A percentile compares a stretch with the other conserved stretches of the same genome.
These are phyloP conservation scores for Nesidiocoris tenuis DNA, from an alignment of 2,888 invertebrate genomes.

Conservation along the genomic window DNA sequence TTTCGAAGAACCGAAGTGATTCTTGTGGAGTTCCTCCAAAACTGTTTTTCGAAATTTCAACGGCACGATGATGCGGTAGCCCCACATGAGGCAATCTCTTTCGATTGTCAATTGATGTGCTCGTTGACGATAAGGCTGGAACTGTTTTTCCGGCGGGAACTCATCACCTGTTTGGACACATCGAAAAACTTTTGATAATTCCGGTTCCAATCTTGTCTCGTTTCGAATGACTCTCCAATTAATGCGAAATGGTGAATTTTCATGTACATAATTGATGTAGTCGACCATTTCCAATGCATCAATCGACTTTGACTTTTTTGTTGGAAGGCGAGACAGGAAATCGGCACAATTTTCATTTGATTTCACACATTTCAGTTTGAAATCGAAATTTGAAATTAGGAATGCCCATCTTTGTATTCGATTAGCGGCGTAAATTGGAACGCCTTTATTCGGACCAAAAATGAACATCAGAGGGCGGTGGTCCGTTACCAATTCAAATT, in stretches of 20 bases:
- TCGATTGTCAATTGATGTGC: constrained; percentile 21
- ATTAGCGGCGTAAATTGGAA: constrained; percentile 42
- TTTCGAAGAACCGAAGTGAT: constrained; percentile 44
- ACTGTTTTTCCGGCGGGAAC: neutral
- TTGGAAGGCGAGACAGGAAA: constrained; percentile 11
- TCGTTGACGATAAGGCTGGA: neutral
- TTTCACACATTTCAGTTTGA: constrained; percentile 26
- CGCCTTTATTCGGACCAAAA: constrained; percentile 31
- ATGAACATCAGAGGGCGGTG: constrained; percentile 25
- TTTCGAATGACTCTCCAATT: neutral
- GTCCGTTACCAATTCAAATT: constrained; percentile 23
- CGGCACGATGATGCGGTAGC: constrained; percentile 39
- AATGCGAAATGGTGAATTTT: no score
- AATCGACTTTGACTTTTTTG: no score
- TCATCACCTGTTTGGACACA: neutral
- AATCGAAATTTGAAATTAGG: constrained; percentile 14
- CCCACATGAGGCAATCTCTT: constrained; percentile 34
- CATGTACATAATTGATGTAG: no score
- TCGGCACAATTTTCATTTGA: constrained; percentile 33
- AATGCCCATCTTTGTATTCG: constrained; percentile 36
- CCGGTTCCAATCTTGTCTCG: constrained; percentile 6
- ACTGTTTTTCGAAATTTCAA: neutral
- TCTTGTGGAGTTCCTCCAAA: constrained; percentile 33
- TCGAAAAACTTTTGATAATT: neutral
- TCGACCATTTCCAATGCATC: no score